A percentile compares a stretch with the other conserved stretches of the same genome.
These are phyloP conservation scores for Bombus terrestris DNA, from an alignment of 1,140 invertebrate genomes.

Conservation along the genomic window DNA sequence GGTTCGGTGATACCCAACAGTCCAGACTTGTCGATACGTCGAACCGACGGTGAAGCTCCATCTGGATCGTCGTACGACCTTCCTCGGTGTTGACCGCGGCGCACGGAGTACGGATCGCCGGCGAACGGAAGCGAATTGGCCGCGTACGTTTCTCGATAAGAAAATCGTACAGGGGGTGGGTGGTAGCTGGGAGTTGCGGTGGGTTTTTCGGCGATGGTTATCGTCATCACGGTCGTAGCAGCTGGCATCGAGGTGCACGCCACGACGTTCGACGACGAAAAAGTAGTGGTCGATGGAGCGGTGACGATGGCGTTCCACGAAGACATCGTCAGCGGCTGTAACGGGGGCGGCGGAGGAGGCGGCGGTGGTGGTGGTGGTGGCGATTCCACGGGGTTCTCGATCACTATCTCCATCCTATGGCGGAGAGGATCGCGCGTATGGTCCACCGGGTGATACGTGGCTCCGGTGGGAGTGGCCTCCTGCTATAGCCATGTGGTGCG, in stretches of 20 bases:
- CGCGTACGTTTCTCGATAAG: constrained; percentile 21
- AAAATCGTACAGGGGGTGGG: constrained; percentile 22
- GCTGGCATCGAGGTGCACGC: background rate
- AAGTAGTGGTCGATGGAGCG: background rate
- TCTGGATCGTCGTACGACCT: constrained; percentile 56
- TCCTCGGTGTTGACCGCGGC: background rate
- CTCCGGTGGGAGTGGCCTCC: constrained; percentile 73
- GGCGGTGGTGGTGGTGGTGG: constrained; percentile 45
- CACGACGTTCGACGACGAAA: background rate
- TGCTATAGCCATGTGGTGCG: constrained; percentile 82
- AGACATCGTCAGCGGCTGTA: background rate
- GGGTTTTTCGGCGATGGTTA: constrained; percentile 56
- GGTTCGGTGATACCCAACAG: constrained; percentile 75
- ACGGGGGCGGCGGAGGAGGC: constrained; percentile 55
- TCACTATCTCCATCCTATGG: constrained; percentile 80
- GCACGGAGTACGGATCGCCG: background rate
- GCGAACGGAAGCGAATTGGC: background rate
- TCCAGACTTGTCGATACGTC: constrained; percentile 77
- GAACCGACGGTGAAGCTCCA: constrained; percentile 60
- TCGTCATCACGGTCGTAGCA: constrained; percentile 37
- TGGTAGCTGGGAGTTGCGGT: constrained; percentile 36
- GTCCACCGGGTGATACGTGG: constrained; percentile 50
- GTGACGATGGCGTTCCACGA: background rate
- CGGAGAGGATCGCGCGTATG: constrained; percentile 43
- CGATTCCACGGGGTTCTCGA: constrained; percentile 73